Evolutionary conservation across 2,888 invertebrate genomes (phyloP).

Genomic region (Coenonympha arcania): DNA sequence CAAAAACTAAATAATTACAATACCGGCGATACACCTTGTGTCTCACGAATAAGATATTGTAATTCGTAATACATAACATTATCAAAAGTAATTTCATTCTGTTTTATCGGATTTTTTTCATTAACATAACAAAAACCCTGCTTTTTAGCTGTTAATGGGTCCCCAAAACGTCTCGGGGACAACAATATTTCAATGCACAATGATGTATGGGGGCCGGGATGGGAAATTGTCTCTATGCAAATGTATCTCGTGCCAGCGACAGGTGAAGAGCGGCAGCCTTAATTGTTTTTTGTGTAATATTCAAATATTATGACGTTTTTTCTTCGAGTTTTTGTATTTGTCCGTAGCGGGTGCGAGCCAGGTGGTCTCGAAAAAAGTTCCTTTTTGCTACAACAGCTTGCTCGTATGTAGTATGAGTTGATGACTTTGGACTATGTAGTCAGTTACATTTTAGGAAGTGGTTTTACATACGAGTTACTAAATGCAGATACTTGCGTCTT

Average conservation of each 20-base stretch:
- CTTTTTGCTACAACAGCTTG: slow-evolving; percentile 60
- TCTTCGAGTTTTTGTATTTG: slow-evolving; percentile 54
- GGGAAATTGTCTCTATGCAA: slow-evolving; percentile 66
- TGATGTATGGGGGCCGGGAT: slow-evolving; percentile 29
- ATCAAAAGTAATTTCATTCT: background rate
- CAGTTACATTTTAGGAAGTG: slow-evolving; percentile 17
- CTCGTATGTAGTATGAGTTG: slow-evolving; percentile 29
- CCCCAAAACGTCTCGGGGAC: slow-evolving; percentile 23
- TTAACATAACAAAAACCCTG: slow-evolving; percentile 31
- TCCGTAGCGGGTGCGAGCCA: slow-evolving; percentile 64
- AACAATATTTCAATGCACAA: slow-evolving; percentile 21
- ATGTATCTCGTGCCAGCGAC: slow-evolving; percentile 71
- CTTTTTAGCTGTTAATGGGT: slow-evolving; percentile 11
- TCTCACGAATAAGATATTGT: background rate
- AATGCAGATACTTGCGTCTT: too few relatives aligned
- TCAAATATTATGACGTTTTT: slow-evolving; percentile 73
- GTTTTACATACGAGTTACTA: too few relatives aligned
- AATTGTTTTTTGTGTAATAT: slow-evolving; percentile 74
- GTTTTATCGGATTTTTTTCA: slow-evolving; percentile 6
- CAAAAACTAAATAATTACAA: too few relatives aligned
- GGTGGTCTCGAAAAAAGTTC: slow-evolving; percentile 65
- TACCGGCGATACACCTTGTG: too few relatives aligned
- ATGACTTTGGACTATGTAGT: slow-evolving; percentile 13
- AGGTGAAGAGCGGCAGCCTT: slow-evolving; percentile 71
- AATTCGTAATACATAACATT: background rate